phyloP scores from a whole-genome alignment of 2,888 invertebrate genomes.

The Bombyx huttoni region DNA sequence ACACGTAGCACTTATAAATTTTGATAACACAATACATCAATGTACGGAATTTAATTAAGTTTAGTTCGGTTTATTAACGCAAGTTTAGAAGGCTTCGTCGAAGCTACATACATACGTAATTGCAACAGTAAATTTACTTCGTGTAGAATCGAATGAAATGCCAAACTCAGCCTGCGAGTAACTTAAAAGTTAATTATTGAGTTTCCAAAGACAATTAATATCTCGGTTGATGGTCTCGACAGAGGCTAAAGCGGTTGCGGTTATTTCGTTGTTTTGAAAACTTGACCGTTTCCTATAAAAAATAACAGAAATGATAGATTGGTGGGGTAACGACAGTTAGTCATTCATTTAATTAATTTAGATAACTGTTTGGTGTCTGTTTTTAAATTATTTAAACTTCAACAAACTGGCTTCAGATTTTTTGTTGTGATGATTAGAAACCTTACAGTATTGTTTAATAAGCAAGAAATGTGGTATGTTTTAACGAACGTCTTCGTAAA shows the following conservation, averaged over 20 bases:
- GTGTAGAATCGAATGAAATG: conserved; percentile 35
- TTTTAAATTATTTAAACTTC: background rate
- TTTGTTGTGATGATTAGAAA: background rate
- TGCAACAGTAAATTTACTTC: conserved; percentile 43
- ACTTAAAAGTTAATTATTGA: conserved; percentile 60
- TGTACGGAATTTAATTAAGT: conserved; percentile 9
- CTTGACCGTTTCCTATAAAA: no score
- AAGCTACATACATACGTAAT: conserved; percentile 33
- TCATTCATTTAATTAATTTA: background rate
- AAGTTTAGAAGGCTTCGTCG: conserved; percentile 20
- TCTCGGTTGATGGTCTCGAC: conserved; percentile 30
- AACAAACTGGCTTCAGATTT: background rate
- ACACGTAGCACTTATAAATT: conserved; percentile 8
- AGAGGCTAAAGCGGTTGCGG: conserved; percentile 10
- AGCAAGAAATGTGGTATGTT: no score
- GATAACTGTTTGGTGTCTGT: background rate
- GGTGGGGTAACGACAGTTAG: background rate
- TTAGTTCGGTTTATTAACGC: conserved; percentile 13
- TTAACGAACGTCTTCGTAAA: no score
- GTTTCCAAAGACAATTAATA: conserved; percentile 53
- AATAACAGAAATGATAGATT: no score
- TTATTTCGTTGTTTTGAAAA: background rate
- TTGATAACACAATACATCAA: conserved; percentile 1
- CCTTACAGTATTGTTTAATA: background rate
- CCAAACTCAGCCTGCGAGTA: conserved; percentile 45